Evolutionary conservation across 2,888 invertebrate genomes (phyloP).

Genomic region (Oegoconia quadripuncta): DNA sequence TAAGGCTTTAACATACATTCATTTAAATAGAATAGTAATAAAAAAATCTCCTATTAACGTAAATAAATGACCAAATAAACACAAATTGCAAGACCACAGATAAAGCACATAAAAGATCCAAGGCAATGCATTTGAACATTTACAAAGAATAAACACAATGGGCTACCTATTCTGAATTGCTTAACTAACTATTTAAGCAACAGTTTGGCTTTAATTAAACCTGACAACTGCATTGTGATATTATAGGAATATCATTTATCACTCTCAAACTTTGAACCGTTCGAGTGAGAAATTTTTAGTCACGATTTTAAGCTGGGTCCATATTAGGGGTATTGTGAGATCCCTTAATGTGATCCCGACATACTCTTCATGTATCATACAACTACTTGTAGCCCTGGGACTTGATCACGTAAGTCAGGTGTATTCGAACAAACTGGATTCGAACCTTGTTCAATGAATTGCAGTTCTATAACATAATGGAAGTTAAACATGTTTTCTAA

Average conservation of each 20-base stretch:
- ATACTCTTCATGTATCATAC: too few relatives aligned
- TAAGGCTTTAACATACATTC: not conserved
- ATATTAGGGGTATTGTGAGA: not conserved
- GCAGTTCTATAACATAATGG: too few relatives aligned
- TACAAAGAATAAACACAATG: slow-evolving; percentile 33
- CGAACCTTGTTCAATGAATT: too few relatives aligned
- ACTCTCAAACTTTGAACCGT: slow-evolving; percentile 53
- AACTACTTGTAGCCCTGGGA: too few relatives aligned
- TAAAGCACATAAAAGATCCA: slow-evolving; percentile 4
- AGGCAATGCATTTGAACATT: slow-evolving; percentile 2
- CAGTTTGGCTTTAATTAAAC: slow-evolving; percentile 72
- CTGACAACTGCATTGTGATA: slow-evolving; percentile 64
- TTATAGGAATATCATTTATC: slow-evolving; percentile 67
- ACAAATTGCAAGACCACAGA: slow-evolving; percentile 8
- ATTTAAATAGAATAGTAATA: not conserved
- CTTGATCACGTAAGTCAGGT: too few relatives aligned
- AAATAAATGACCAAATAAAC: slow-evolving; percentile 3
- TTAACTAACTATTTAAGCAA: slow-evolving; percentile 74
- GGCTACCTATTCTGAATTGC: slow-evolving; percentile 51
- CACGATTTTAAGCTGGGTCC: slow-evolving; percentile 34
- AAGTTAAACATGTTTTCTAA: too few relatives aligned
- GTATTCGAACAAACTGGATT: too few relatives aligned
- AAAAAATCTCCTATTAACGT: not conserved
- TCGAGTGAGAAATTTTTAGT: slow-evolving; percentile 51
- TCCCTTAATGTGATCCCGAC: too few relatives aligned